Evolutionary conservation across 2,888 invertebrate genomes (phyloP).

Genomic region (Diploptera punctata): DNA sequence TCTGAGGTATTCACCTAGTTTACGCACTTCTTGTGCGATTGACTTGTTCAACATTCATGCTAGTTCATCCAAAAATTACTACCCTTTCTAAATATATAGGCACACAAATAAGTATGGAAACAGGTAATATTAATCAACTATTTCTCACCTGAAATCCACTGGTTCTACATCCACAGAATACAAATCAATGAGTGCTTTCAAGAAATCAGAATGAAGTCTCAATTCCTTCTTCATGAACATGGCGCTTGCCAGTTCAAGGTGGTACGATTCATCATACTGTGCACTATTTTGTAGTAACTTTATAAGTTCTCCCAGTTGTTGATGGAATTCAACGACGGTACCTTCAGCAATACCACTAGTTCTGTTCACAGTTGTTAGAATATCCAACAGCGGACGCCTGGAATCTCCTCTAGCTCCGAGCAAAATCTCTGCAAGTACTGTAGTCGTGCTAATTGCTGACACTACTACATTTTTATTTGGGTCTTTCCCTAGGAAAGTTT

Average conservation of each 20-base stretch:
- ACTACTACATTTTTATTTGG: conserved; percentile 52
- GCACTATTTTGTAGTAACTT: conserved; percentile 47
- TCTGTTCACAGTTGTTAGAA: conserved; percentile 47
- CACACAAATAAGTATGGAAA: too few relatives aligned
- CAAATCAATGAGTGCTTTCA: conserved; percentile 45
- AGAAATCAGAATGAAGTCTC: conserved; percentile 47
- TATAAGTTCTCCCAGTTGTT: conserved; percentile 50
- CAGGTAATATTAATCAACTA: too few relatives aligned
- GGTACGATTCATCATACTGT: conserved; percentile 44
- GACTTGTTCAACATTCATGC: too few relatives aligned
- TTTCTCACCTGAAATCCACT: conserved; percentile 49
- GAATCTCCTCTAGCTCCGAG: conserved; percentile 53
- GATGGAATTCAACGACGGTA: not conserved
- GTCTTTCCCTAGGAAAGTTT: conserved; percentile 49
- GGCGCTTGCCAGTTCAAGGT: conserved; percentile 50
- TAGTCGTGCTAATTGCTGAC: conserved; percentile 54
- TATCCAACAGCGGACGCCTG: conserved; percentile 49
- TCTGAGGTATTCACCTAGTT: too few relatives aligned
- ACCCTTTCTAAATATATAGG: too few relatives aligned
- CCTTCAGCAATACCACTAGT: not conserved
- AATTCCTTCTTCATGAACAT: conserved; percentile 50
- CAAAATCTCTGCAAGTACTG: conserved; percentile 53
- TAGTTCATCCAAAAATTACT: too few relatives aligned
- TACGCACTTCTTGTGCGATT: too few relatives aligned
- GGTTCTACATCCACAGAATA: conserved; percentile 49